Evolutionary conservation across 2,113 vertebrate species (phyloP).

Genomic region (Xenopus laevis): DNA sequence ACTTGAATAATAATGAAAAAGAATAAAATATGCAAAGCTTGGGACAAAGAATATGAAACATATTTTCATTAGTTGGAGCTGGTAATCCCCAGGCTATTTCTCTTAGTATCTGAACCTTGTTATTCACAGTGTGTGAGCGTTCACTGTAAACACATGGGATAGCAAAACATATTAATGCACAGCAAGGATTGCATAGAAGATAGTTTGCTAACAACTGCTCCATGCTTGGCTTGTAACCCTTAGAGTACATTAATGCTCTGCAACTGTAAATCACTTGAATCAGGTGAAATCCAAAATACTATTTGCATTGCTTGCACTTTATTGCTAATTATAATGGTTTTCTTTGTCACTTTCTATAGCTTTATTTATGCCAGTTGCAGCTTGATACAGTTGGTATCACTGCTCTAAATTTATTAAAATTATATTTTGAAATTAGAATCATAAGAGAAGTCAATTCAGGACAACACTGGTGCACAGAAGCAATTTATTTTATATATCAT

Average conservation of each 20-base stretch:
- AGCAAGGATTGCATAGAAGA: conserved; percentile 56
- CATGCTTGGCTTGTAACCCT: conserved; percentile 63
- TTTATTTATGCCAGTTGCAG: neutral
- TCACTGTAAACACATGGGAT: conserved; percentile 58
- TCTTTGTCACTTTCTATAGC: neutral
- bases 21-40: conserved; percentile 48
- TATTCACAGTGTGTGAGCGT: conserved; percentile 65
- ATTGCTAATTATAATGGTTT: conserved; percentile 6
- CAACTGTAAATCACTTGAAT: conserved; percentile 32
- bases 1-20: conserved; percentile 45
- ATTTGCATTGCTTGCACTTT: neutral
- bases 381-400: neutral
- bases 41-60: conserved; percentile 56
- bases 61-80: conserved; percentile 60
- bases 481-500: no score
- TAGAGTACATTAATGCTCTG: conserved; percentile 48
- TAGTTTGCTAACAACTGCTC: conserved; percentile 57
- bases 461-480: no score
- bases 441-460: no score
- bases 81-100: conserved; percentile 59
- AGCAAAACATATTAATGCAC: conserved; percentile 50
- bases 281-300: conserved; percentile 37
- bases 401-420: neutral
- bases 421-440: no score
- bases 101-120: conserved; percentile 58